Base-by-base conservation (phyloP, 2,113 vertebrate species). In the Neoarius graeffei region DNA sequence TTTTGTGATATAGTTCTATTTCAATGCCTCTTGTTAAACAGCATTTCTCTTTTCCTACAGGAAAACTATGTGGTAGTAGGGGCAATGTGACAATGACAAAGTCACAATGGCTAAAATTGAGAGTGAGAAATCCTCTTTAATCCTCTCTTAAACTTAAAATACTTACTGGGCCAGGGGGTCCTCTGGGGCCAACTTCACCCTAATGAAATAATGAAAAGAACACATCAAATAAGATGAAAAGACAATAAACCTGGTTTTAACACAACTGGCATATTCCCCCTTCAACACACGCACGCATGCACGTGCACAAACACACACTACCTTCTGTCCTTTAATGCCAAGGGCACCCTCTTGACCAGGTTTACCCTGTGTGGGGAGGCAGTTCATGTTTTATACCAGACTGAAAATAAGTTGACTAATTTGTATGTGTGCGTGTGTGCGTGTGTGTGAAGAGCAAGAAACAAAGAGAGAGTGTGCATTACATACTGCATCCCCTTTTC, bases 401-500 rank as follows among this genome's bases (percentile, higher is more conserved):
- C 89, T 89, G 48, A 89, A 83, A 90, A 91, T 92, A 92, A 89
- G 7, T 60, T 19, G 7, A 17, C 10, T 20, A 2, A 73, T 73
- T 73, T 79, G 83, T 81, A 15, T 81, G 57, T 85, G 66, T 81
- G 48, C 52, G 23, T 13, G 74, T 77, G 20, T 77, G 11, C 77
- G 20, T 66, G 20, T 77, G 11, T 83, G 20, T 66, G 25, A 81
- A n/a, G 42, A 50, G 57, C 11, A 42, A 48, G 35, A 56, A 25
- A 25, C 9, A 69, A 30, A 54, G n/a, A 52, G 77, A 71, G 73
- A 92, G 20, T 82, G 57, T 42, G 92, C 84, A 92, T 93, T 92
- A 95, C 95, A 91, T 95, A 98, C 97, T 67, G 91, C 1, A 35
- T 97, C 96, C 92, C 97, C 97, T 88, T 91, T 95, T 57, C 95